Base-by-base conservation (phyloP, 2,113 vertebrate species). In the Trogon surrucura region DNA sequence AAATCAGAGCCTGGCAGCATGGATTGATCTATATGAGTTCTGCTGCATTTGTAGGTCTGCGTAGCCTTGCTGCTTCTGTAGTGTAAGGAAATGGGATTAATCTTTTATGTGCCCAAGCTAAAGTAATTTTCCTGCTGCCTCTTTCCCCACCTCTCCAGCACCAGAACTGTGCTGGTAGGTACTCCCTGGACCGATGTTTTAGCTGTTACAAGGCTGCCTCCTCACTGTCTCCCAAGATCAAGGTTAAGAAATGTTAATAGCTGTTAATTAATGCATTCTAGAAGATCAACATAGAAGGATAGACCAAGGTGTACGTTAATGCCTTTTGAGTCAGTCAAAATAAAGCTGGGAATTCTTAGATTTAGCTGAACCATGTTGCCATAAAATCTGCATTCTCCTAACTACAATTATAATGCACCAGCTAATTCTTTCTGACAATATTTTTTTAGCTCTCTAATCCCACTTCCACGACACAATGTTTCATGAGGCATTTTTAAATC, bases 391-490 rank as follows among this genome's bases (percentile, higher is more conserved):
- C 81, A 36, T 73, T 80, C 85, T 67, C 30, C 38, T 82, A 53
- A 48, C 53, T 27, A 6, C 53, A 71, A 48, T 87, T 81, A 60
- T 5, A 74, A 44, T 19, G 34, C 34, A 22, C 48, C 88, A 82
- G 54, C 79, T 94, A 89, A 95, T 94, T 92, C 69, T 91, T 88
- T 64, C 71, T 93, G 94, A 85, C 79, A 93, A 17, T 88, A 80
- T 65, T 89, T 88, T 91, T 85, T 82, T 61, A 85, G 50, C 16
- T 82, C 62, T 80, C 58, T 91, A 82, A 88, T 94, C 71, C 82
- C 85, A 50, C 72, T 85, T 82, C 81, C 82, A 53, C 71, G 72
- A 26, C 69, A 83, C 56, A 85, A 8, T 47, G 62, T 91, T 94
- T 82, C 41, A 41, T 32, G 56, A 58, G 32, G 67, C 54, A 54